Evolutionary conservation across 2,797 vertebrate species (phyloP).

Genomic region (Stomatorhinus walkeri): DNA sequence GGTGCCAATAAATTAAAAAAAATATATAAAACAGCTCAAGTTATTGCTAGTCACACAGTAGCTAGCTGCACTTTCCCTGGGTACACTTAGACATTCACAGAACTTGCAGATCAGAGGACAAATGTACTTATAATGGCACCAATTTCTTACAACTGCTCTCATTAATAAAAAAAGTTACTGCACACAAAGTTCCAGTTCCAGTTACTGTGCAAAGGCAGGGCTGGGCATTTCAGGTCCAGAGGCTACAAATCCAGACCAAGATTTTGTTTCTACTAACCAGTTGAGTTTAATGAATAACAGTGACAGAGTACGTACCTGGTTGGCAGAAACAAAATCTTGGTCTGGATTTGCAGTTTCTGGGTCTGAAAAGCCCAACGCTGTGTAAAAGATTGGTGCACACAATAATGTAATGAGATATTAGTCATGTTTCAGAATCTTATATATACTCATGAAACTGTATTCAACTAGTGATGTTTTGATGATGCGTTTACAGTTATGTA

Average conservation of each 20-base stretch:
- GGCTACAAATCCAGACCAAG: background rate
- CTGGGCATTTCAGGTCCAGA: background rate
- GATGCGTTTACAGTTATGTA: background rate
- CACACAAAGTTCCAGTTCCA: background rate
- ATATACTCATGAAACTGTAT: background rate
- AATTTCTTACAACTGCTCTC: background rate
- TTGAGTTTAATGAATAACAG: background rate
- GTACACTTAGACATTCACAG: background rate
- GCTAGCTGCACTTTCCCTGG: constrained; percentile 27
- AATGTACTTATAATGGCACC: background rate
- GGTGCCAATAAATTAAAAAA: constrained; percentile 27
- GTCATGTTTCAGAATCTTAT: background rate
- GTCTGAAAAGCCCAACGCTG: background rate
- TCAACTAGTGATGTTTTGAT: background rate
- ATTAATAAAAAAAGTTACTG: background rate
- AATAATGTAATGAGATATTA: background rate
- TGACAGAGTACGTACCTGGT: background rate
- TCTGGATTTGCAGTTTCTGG: background rate
- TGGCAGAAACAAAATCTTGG: background rate
- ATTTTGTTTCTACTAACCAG: background rate
- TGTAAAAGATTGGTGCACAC: background rate
- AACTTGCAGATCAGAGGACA: constrained; percentile 18
- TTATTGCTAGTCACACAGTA: constrained; percentile 38
- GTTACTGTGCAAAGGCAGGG: background rate
- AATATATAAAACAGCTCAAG: constrained; percentile 25